Evolutionary conservation across 2,113 vertebrate species (phyloP), one percentile per base, ranked within the genome.

Genomic region (Gavia stellata): DNA sequence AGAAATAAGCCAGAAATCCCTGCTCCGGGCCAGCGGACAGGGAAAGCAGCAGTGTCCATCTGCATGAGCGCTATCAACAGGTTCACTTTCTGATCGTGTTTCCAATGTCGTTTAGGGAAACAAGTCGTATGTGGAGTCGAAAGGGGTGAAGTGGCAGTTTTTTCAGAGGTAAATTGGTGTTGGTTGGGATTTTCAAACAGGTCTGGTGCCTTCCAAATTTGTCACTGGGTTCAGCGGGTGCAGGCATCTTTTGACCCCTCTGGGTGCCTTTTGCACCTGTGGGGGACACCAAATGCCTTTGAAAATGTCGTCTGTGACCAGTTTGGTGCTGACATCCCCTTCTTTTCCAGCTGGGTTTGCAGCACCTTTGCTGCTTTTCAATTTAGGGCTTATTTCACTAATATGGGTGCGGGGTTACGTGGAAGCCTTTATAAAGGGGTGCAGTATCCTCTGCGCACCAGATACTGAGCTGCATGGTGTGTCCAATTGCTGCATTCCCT

Each of bases 361-460:
- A 73, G 75, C 13, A 38, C 38, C 23, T 86, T 63, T 59, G 53
- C 33, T 74, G 45, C n/a, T 58, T 94, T 74, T 33, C n/a, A 19
- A 55, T 79, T 45, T 4, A 29, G 25, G 25, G 10, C 12, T 44
- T 10, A 4, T 18, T 52, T 67, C 29, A 25, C 52, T 74, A 10
- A 28, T 25, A 12, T 0, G 9, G 36, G 17, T 3, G 1, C 1
- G 0, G n/a, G 20, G 45, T 45, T 58, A 42, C 0, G 3, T 3
- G 7, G 68, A 34, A 82, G 38, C 10, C 17, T 66, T 49, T 28
- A 7, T 17, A 19, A 81, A 81, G 33, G 17, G 12, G 5, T 34
- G 12, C 15, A 8, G 16, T 6, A 17, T 8, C 28, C 31, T 18
- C 65, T 40, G 34, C 1, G 3, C 53, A 28, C 9, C 34, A 25